Evolutionary conservation across 2,888 invertebrate genomes (phyloP).

Genomic region (Habrosyne pyritoides): DNA sequence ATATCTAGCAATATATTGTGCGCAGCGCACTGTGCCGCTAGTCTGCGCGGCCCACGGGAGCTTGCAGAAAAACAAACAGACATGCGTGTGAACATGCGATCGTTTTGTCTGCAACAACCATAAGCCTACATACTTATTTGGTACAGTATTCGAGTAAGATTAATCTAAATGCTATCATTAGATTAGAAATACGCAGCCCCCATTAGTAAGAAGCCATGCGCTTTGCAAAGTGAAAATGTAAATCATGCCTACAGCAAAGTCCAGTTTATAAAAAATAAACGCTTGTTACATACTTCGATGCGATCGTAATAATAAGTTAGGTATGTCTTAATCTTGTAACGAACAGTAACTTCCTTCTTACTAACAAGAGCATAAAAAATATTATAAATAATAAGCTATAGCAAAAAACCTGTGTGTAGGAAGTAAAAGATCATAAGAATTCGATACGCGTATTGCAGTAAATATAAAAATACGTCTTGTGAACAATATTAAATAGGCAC

Average conservation of each 20-base stretch:
- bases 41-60: constrained; percentile 33
- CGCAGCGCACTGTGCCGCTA: constrained; percentile 21
- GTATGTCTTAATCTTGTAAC: constrained; percentile 1
- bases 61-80: constrained; percentile 43
- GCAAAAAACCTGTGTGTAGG: not conserved
- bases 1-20: constrained; percentile 32
- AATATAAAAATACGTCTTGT: not conserved
- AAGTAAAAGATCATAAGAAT: not conserved
- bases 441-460: not conserved
- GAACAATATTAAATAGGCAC: not conserved
- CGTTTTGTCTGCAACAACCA: constrained; percentile 15
- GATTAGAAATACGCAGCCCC: not conserved
- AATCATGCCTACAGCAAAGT: not conserved
- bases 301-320: not conserved
- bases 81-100: constrained; percentile 40
- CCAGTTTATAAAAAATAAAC: not conserved
- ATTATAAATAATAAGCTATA: not conserved
- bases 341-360: not conserved
- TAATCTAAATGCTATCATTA: not conserved
- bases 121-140: constrained; percentile 9
- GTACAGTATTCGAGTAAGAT: not conserved
- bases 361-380: not conserved
- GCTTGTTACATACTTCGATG: not conserved
- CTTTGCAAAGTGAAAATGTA: not conserved
- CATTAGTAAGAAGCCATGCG: not conserved